These are phyloP conservation scores for Hippocampus mohnikei DNA, from an alignment of 2,113 vertebrate species.

Conservation along the genomic window DNA sequence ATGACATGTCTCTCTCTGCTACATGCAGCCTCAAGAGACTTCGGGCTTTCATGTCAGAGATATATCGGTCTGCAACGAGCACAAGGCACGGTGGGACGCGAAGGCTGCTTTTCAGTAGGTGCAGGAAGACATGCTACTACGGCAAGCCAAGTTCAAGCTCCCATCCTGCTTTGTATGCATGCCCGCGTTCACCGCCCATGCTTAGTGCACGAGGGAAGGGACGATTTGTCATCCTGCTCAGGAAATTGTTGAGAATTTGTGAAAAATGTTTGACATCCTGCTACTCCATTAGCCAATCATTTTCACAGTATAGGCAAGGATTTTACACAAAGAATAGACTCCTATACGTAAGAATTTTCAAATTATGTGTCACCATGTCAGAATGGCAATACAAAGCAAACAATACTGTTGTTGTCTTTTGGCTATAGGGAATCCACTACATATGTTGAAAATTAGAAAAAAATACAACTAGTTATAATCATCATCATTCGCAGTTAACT, in stretches of 20 bases:
- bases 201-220: slow-evolving; percentile 48
- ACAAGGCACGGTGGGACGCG: slow-evolving; percentile 24
- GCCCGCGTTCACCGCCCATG: slow-evolving; percentile 43
- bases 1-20: slow-evolving; percentile 19
- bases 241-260: slow-evolving; percentile 59
- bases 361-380: not conserved
- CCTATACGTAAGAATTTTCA: slow-evolving; percentile 3
- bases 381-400: not conserved
- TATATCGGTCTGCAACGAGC: slow-evolving; percentile 16
- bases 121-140: slow-evolving; percentile 37
- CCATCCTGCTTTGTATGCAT: slow-evolving; percentile 64
- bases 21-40: slow-evolving; percentile 29
- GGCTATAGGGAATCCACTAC: not conserved
- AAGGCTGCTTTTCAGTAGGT: slow-evolving; percentile 16
- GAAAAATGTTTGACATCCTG: slow-evolving; percentile 49
- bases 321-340: slow-evolving; percentile 6
- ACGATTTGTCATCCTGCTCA: slow-evolving; percentile 59
- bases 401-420: not conserved
- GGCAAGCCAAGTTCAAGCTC: slow-evolving; percentile 54
- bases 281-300: slow-evolving; percentile 41
- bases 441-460: not conserved
- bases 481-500: not conserved
- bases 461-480: not conserved
- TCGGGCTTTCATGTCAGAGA: slow-evolving; percentile 53
- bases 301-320: slow-evolving; percentile 33